These are phyloP conservation scores for Eubasilissa regina DNA, from an alignment of 1,140 invertebrate genomes.

Conservation along the genomic window DNA sequence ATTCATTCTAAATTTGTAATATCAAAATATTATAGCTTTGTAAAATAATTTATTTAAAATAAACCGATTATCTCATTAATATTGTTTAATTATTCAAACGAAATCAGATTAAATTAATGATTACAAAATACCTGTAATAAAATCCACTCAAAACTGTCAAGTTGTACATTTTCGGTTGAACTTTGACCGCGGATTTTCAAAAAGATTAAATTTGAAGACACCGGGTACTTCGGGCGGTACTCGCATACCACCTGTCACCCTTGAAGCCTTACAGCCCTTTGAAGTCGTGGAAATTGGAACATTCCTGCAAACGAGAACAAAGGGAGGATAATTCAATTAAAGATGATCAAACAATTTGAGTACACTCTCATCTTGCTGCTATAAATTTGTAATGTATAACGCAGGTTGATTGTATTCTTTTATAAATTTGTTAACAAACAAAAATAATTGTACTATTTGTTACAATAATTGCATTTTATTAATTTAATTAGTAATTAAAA, in stretches of 20 bases:
- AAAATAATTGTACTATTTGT: too few species aligned
- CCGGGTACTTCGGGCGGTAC: background rate
- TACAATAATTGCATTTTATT: too few species aligned
- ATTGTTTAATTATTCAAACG: too few species aligned
- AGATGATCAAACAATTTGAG: background rate
- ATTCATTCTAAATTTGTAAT: too few species aligned
- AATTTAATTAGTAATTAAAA: too few species aligned
- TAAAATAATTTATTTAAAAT: too few species aligned
- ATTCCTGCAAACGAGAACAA: background rate
- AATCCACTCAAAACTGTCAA: background rate
- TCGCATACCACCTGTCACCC: background rate
- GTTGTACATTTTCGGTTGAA: slow-evolving; percentile 1
- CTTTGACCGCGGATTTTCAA: background rate
- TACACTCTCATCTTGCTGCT: background rate
- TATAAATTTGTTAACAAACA: too few species aligned
- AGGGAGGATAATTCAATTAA: slow-evolving; percentile 13
- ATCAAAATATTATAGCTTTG: too few species aligned
- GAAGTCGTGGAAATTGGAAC: slow-evolving; percentile 2
- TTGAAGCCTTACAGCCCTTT: background rate
- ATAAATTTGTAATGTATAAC: background rate
- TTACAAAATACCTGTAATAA: too few species aligned
- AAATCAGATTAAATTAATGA: too few species aligned
- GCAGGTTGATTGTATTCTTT: too few species aligned
- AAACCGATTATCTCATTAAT: too few species aligned
- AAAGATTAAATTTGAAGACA: slow-evolving; percentile 10